Evolutionary conservation across 2,797 vertebrate species (phyloP), one percentile per base, ranked within the genome.

Genomic region (Brachyrhaphis roseni): DNA sequence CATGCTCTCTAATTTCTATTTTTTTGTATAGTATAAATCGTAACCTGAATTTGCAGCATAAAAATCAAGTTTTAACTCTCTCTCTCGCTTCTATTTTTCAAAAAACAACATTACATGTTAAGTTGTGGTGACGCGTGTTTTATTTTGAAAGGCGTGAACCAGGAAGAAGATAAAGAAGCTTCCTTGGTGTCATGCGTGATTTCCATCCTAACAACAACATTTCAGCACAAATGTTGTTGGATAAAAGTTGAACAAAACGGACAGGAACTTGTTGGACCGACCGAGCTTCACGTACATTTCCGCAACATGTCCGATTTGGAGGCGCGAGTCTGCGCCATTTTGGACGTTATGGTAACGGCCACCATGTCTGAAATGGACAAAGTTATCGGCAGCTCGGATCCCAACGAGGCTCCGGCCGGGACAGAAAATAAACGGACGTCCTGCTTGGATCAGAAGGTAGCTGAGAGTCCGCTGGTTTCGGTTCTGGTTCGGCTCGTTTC

Each of bases 311-410:
- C 88, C 0, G 86, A 88, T 3, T 8, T 95, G n/a, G 91, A 94
- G 84, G 75, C 55, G 62, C 90, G 82, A 59, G 79, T 95, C 0
- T 80, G 78, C 70, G 82, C 93, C 87, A 82, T 96, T 74, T 75
- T 96, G 87, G 92, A 95, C 79, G 57, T 78, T 5, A 88, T 95
- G 85, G 86, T 95, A 8, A 89, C 77, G 0, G 72, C 79, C 7
- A 81, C 91, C 1, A 87, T 96, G 1, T 34, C 87, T 41, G 93
- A 95, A 89, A 89, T 95, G 46, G 85, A 41, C 57, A 93, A 90
- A 91, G 81, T 94, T 84, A 2, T 92, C 74, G 71, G 82, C 18
- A 88, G 74, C 0, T 86, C 78, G 10, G 81, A 62, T 1, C 49
- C 70, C 0, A 76, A 75, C 57, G 88, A 12, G 16, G 43, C 78